phyloP scores from a whole-genome alignment of 2,113 vertebrate species.

The Gavialis gangeticus region DNA sequence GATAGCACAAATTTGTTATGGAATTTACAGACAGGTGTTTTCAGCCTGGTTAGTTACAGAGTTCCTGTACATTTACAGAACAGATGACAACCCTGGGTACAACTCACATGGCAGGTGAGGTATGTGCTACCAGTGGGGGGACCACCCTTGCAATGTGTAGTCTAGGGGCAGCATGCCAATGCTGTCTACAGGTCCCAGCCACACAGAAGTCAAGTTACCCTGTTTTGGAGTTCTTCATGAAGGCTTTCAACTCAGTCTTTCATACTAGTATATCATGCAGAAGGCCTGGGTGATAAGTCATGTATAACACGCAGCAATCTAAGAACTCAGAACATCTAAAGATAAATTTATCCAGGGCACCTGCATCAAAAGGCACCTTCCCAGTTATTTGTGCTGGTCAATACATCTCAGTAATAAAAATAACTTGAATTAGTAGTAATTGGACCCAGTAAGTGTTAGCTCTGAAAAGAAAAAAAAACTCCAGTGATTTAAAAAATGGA shows the following conservation, averaged over 20 bases:
- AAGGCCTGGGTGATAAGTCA: not conserved
- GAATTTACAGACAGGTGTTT: too few relatives aligned
- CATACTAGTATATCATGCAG: not conserved
- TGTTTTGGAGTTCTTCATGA: not conserved
- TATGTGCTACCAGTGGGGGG: too few relatives aligned
- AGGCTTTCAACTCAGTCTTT: not conserved
- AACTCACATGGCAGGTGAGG: too few relatives aligned
- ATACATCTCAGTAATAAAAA: not conserved
- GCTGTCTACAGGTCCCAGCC: too few relatives aligned
- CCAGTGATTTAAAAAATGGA: constrained; percentile 42
- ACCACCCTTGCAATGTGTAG: too few relatives aligned
- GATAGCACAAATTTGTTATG: too few relatives aligned
- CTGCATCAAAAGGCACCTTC: not conserved
- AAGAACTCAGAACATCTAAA: not conserved
- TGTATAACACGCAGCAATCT: not conserved
- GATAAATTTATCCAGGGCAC: not conserved
- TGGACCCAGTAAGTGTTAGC: not conserved
- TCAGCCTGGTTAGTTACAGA: too few relatives aligned
- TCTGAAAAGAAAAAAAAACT: not conserved
- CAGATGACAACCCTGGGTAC: too few relatives aligned
- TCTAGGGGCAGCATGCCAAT: too few relatives aligned
- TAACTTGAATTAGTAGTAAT: not conserved
- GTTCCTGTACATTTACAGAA: too few relatives aligned
- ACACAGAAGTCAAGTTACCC: not conserved
- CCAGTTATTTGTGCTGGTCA: not conserved